Base-by-base conservation (phyloP, 2,113 vertebrate species). In the Campylomormyrus tamandua region DNA sequence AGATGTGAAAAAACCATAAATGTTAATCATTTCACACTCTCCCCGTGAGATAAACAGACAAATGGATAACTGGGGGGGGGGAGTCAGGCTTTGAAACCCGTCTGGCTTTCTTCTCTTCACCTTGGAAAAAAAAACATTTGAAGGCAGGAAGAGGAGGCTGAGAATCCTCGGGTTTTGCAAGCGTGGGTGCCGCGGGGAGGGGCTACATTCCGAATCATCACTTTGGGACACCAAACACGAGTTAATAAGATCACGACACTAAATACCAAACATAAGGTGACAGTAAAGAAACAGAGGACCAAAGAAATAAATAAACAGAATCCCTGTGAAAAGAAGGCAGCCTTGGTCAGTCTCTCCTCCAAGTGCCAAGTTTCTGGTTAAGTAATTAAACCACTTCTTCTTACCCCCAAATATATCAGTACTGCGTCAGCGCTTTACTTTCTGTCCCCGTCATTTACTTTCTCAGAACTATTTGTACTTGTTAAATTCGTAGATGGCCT, bases 1-100 rank as follows among this genome's bases (percentile, higher is more conserved):
- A 62, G 53, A 66, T 62, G 87, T 66, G 87, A 66, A 66, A 66
- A 66, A 88, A 66, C 39, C 31, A 45, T 88, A 88, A 88, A 66
- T 88, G 87, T 88, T 88, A 88, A 88, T 42, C 56, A 88, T 88
- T 66, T 66, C 53, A 62, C 56, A n/a, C 35, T 88, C 10, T 66
- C 87, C 87, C 85, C 11, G 21, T 58, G 52, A 66, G 53, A 88
- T 88, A 88, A 88, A 66, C 87, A 88, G 56, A 62, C 35, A 66
- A 88, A 88, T 62, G 56, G 35, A 66, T 58, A 45, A 19, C n/a
- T 17, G n/a, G 83, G 13, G 21, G 27, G 9, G 27, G 84, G n/a
- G 10, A 0, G n/a, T 31, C n/a, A n/a, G 53, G 49, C 89, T 83
- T 48, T 50, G 77, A 83, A 83, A 66, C 77, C 35, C 5, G 31